Base-by-base conservation (phyloP, 2,113 vertebrate genomes). In the Cynocephalus volans region DNA sequence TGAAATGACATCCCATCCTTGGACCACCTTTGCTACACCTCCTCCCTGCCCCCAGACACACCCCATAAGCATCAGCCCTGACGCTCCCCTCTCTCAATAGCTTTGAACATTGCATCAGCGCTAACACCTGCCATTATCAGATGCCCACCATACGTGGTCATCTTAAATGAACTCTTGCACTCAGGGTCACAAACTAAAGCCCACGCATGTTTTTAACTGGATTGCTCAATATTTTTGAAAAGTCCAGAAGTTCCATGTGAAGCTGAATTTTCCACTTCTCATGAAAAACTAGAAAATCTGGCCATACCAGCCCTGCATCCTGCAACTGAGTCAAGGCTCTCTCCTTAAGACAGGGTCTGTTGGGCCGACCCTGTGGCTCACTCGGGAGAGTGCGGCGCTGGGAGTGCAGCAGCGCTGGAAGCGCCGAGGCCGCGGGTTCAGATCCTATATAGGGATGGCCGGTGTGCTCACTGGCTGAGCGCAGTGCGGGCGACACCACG, bases 1-100 rank as follows among this genome's bases (percentile, higher is more conserved):
- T 28, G 65, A 87, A 95, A 60, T 31, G 82, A 5, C 2, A 18
- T 31, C 17, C 13, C 11, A 33, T 12, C 90, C 12, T 60, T 80
- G 48, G 36, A 28, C 28, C 9, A 6, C 2, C 28, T 9, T 33
- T 31, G 19, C n/a, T 12, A 28, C 14, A 19, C 18, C 81, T 21
- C 17, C 14, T 67, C 1, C 10, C 62, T n/a, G 56, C 19, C 28
- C 24, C 54, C 12, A 26, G 15, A 72, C 45, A 64, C 36, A n/a
- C 48, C 12, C 18, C 0, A 0, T 1, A 13, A 23, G 6, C 48
- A 4, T n/a, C 62, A 5, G 5, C 54, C 13, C 65, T 62, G 21
- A 58, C 17, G 1, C 31, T 33, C 26, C 15, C 6, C 7, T 65
- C 19, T 91, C 21, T 5, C 2, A 13, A 70, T 11, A 52, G 26